Percentiles rank a stretch among this genome's conserved stretches.
phyloP scores from a whole-genome alignment of 2,797 vertebrate species.

The Phalloptychus januarius region DNA sequence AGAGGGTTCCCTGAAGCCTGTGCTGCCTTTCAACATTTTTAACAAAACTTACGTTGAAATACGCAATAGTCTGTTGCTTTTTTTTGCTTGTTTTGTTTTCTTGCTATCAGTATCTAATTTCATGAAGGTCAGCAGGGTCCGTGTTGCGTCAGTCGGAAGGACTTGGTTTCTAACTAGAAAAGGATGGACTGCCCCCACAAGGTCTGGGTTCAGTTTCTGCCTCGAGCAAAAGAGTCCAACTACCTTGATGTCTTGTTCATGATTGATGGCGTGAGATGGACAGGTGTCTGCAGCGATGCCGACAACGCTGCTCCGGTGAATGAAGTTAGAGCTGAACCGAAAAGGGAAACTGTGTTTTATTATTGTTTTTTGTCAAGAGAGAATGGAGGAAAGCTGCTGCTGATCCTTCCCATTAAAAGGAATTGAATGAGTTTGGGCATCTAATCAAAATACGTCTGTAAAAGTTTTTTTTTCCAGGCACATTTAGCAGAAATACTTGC shows the following conservation, averaged over 20 bases:
- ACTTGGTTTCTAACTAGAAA: not conserved
- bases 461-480: not conserved
- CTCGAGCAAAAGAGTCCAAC: not conserved
- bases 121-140: not conserved
- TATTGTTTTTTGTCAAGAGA: not conserved
- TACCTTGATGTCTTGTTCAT: not conserved
- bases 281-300: not conserved
- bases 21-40: not conserved
- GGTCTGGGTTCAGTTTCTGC: not conserved
- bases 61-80: not conserved
- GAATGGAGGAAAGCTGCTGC: not conserved
- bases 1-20: not conserved
- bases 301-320: not conserved
- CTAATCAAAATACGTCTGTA: not conserved
- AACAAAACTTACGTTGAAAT: not conserved
- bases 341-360: not conserved
- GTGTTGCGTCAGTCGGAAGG: not conserved
- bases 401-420: not conserved
- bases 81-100: not conserved
- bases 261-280: not conserved
- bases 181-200: not conserved
- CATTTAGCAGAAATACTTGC: not conserved
- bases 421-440: not conserved
- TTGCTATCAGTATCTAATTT: not conserved
- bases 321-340: not conserved